Conservation (phyloP, 2,113 vertebrate genomes). For the Nansenia antarctica region DNA sequence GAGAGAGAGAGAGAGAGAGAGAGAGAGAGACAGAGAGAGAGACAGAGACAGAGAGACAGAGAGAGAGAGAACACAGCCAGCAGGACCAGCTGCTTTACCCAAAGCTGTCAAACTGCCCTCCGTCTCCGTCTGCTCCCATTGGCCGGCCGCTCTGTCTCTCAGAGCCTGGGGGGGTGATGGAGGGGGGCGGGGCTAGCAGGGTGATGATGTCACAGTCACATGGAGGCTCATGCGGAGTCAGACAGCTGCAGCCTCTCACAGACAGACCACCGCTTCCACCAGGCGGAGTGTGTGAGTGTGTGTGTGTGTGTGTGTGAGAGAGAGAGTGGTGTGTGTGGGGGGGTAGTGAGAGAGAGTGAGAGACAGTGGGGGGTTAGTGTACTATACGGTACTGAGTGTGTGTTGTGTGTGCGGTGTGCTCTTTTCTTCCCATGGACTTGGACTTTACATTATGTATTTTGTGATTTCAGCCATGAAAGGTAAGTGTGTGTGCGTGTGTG, state of each 20-base stretch:
- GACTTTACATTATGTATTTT: conserved; percentile 79
- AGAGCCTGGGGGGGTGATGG: conserved; percentile 56
- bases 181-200: conserved; percentile 67
- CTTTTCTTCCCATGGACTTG: conserved; percentile 34
- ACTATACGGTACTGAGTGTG: conserved; percentile 57
- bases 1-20: too few species aligned
- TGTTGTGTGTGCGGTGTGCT: conserved; percentile 57
- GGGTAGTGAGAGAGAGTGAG: neutral
- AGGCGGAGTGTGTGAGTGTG: conserved; percentile 15
- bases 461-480: conserved; percentile 85
- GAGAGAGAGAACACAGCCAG: neutral
- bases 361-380: neutral
- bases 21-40: too few species aligned
- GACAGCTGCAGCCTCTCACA: conserved; percentile 70
- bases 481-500: conserved; percentile 41
- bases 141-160: conserved; percentile 46
- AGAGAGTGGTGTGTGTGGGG: neutral
- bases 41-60: too few species aligned
- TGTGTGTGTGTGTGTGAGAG: neutral
- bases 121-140: neutral
- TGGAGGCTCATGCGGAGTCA: conserved; percentile 78
- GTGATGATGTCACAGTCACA: conserved; percentile 76
- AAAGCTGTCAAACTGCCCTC: neutral
- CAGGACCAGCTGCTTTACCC: conserved; percentile 24
- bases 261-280: conserved; percentile 31